Evolutionary conservation across 2,113 vertebrate genomes (phyloP).

Genomic region (Quiscalus mexicanus): DNA sequence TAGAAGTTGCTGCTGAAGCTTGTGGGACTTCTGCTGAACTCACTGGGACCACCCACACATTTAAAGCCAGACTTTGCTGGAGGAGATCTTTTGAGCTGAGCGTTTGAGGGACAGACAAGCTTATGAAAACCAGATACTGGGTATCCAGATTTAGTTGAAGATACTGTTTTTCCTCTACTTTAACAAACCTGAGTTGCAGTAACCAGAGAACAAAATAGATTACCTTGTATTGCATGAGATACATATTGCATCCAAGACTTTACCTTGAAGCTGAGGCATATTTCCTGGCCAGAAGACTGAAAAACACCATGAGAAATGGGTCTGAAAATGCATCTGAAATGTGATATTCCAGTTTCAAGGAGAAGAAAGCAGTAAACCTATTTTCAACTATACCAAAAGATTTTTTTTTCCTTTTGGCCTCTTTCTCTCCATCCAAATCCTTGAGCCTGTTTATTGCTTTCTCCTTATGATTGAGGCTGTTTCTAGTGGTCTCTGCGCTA

Average conservation of each 20-base stretch:
- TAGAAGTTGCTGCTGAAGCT: not conserved
- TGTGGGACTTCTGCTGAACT: not conserved
- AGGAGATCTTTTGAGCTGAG: not conserved
- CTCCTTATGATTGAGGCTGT: slow-evolving; percentile 41
- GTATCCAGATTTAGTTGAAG: not conserved
- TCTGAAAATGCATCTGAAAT: slow-evolving; percentile 10
- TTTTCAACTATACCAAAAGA: not conserved
- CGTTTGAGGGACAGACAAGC: not conserved
- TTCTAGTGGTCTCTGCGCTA: slow-evolving; percentile 24
- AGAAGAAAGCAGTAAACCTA: not conserved
- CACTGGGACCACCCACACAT: not conserved
- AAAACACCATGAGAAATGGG: not conserved
- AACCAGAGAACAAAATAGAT: not conserved
- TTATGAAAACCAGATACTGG: not conserved
- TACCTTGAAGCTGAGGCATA: not conserved
- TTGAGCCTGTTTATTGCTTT: slow-evolving; percentile 44
- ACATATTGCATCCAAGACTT: not conserved
- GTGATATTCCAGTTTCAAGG: slow-evolving; percentile 21
- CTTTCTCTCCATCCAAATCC: not conserved
- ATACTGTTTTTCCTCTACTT: not conserved
- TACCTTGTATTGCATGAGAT: not conserved
- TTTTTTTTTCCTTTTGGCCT: not conserved
- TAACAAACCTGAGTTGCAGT: not conserved
- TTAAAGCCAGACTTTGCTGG: not conserved
- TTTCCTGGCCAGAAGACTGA: not conserved